phyloP scores from a whole-genome alignment of 2,113 vertebrate species.

The Toxostoma redivivum region DNA sequence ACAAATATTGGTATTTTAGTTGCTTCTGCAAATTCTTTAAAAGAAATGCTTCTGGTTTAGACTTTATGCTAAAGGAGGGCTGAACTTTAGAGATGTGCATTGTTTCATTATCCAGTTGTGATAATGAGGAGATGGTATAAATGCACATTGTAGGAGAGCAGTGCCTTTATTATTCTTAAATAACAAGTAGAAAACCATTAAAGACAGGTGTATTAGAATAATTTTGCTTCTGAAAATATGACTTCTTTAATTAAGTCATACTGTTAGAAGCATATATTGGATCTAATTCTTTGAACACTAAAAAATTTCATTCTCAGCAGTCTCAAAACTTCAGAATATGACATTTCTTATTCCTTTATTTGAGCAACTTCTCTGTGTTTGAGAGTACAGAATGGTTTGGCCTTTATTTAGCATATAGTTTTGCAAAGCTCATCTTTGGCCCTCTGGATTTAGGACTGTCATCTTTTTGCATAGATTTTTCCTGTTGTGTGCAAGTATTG shows the following conservation, averaged over 20 bases:
- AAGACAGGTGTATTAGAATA: neutral
- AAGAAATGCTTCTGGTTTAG: constrained; percentile 67
- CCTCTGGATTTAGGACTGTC: neutral
- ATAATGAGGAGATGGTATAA: neutral
- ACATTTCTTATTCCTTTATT: neutral
- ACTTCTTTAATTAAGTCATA: neutral
- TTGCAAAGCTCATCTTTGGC: neutral
- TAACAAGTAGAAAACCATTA: neutral
- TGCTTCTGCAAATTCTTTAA: constrained; percentile 66
- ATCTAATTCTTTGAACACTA: neutral
- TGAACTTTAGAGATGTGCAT: neutral
- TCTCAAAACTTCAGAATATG: neutral
- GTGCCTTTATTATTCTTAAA: neutral
- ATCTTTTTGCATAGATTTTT: neutral
- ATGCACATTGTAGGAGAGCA: neutral
- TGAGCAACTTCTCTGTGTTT: neutral
- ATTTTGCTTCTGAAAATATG: neutral
- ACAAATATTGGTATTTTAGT: constrained; percentile 71
- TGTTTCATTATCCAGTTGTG: neutral
- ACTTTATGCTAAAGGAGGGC: constrained; percentile 3
- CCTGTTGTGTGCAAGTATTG: neutral
- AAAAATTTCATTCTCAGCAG: neutral
- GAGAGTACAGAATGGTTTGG: neutral
- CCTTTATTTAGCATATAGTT: neutral
- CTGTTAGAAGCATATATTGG: neutral